Percentiles rank a stretch among this genome's conserved stretches.
These are phyloP conservation scores for Drosophila tani DNA, from an alignment of 1,140 invertebrate genomes.

Conservation along the genomic window DNA sequence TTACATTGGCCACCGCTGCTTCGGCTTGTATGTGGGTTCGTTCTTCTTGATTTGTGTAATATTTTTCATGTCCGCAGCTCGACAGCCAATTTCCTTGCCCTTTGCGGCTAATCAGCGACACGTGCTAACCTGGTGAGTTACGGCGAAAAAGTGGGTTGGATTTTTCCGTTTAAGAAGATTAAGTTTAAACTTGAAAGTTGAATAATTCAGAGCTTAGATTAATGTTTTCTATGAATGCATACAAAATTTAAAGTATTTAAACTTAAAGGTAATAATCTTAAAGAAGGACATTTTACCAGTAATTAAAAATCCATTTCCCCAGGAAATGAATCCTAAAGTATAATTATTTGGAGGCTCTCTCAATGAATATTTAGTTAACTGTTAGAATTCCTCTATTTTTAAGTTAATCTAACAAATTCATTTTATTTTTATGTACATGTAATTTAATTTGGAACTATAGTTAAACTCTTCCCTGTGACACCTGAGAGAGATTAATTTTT, in stretches of 20 bases:
- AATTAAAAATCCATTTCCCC: too few relatives aligned
- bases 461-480: neutral
- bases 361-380: too few relatives aligned
- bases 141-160: neutral
- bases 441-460: neutral
- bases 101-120: constrained; percentile 39
- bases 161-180: neutral
- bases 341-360: too few relatives aligned
- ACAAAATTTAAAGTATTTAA: too few relatives aligned
- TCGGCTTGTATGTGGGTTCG: constrained; percentile 26
- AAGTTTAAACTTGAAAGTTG: neutral
- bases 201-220: too few relatives aligned
- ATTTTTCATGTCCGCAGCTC: constrained; percentile 23
- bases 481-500: neutral
- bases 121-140: constrained; percentile 35
- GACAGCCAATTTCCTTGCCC: constrained; percentile 12
- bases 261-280: too few relatives aligned
- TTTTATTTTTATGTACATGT: too few relatives aligned
- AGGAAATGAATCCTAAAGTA: too few relatives aligned
- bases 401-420: too few relatives aligned
- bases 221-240: too few relatives aligned
- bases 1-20: neutral
- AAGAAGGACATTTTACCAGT: too few relatives aligned
- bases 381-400: too few relatives aligned
- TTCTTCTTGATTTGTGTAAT: constrained; percentile 50